phyloP scores from a whole-genome alignment of 53 echinoderm and acorn worm species.

The Echinarachnius parma region DNA sequence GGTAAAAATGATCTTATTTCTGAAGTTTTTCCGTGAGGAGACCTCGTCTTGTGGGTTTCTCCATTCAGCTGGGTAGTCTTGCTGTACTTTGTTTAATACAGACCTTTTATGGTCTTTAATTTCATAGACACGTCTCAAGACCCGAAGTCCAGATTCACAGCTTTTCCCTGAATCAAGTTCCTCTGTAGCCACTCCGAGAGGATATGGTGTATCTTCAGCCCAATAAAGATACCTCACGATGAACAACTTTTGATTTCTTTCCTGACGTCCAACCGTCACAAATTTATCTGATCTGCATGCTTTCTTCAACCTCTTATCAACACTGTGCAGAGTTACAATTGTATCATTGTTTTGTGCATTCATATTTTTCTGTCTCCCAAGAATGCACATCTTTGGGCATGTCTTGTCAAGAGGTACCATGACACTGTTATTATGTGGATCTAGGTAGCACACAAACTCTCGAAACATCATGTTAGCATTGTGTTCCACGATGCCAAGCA shows the following conservation, averaged over 20 bases:
- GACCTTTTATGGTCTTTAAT: slow-evolving; percentile 59
- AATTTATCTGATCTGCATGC: slow-evolving; percentile 38
- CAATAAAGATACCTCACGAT: slow-evolving; percentile 76
- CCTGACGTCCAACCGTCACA: slow-evolving; percentile 52
- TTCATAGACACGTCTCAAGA: slow-evolving; percentile 66
- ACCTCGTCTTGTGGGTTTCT: no score
- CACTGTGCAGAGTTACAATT: slow-evolving; percentile 49
- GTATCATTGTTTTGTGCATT: slow-evolving; percentile 26
- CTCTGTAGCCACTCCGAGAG: slow-evolving; percentile 72
- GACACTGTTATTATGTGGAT: slow-evolving; percentile 64
- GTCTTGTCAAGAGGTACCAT: slow-evolving; percentile 82
- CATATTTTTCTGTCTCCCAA: no score
- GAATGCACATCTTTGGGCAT: slow-evolving; percentile 70
- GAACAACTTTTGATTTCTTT: slow-evolving; percentile 72
- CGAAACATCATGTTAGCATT: slow-evolving; percentile 48
- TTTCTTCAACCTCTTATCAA: slow-evolving; percentile 28
- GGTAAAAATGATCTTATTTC: slow-evolving; percentile 61
- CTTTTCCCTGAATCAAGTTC: slow-evolving; percentile 60
- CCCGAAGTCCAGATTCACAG: slow-evolving; percentile 43
- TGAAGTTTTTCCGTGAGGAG: no score
- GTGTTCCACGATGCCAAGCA: slow-evolving; percentile 64
- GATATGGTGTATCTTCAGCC: slow-evolving; percentile 61
- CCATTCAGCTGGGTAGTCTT: slow-evolving; percentile 39
- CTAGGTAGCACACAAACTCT: slow-evolving; percentile 80
- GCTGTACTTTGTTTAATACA: not conserved